Conservation (phyloP, 2,888 invertebrate species). For the Cryptocephalus primarius region DNA sequence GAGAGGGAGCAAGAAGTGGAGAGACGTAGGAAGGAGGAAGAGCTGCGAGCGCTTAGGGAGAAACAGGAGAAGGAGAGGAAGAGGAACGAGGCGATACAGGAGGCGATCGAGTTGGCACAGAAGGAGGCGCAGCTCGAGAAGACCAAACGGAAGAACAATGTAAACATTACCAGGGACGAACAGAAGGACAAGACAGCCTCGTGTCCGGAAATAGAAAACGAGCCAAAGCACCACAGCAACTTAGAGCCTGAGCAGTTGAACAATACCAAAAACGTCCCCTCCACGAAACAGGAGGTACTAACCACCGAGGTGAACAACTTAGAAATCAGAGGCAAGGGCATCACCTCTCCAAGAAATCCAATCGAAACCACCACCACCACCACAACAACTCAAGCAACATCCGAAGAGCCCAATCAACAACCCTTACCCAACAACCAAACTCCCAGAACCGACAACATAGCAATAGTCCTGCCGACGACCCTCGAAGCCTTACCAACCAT, state of each 20-base stretch:
- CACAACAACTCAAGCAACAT: not conserved
- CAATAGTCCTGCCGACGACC: constrained; percentile 36
- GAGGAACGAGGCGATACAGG: constrained; percentile 63
- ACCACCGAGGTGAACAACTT: constrained; percentile 19
- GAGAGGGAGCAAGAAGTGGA: constrained; percentile 63
- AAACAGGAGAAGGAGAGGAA: constrained; percentile 61
- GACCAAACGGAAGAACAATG: constrained; percentile 17
- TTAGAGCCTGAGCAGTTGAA: constrained; percentile 10
- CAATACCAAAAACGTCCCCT: constrained; percentile 8
- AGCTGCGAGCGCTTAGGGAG: constrained; percentile 53
- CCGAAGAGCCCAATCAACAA: constrained; percentile 2
- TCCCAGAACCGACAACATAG: constrained; percentile 28
- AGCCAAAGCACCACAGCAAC: constrained; percentile 5
- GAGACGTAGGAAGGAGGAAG: constrained; percentile 57
- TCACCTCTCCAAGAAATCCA: constrained; percentile 9
- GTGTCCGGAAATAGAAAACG: constrained; percentile 5
- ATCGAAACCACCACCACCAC: constrained; percentile 1
- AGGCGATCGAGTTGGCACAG: constrained; percentile 63
- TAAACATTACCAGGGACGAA: constrained; percentile 18
- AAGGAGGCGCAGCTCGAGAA: constrained; percentile 49
- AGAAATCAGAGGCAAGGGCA: constrained; percentile 10
- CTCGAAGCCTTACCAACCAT: constrained; percentile 39
- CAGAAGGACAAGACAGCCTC: constrained; percentile 26
- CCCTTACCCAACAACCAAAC: constrained; percentile 6
- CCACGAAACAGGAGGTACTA: constrained; percentile 3